phyloP scores from a whole-genome alignment of 2,888 invertebrate species.

The Caenorhabditis sp. region DNA sequence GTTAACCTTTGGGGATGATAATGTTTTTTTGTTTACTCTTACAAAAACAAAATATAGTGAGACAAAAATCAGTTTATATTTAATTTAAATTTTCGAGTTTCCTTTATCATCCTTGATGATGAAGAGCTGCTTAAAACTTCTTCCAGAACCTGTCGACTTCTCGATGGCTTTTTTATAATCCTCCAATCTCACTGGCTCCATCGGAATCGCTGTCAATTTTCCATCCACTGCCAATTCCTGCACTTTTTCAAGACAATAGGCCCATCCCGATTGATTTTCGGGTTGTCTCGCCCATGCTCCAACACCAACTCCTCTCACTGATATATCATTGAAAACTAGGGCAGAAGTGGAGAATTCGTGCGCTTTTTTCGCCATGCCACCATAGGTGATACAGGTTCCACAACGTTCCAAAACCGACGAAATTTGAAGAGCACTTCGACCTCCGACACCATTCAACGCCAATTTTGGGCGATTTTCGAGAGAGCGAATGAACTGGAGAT shows the following conservation, averaged over 20 bases:
- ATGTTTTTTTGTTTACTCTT: too few relatives aligned
- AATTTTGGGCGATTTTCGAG: constrained; percentile 78
- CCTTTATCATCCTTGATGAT: too few relatives aligned
- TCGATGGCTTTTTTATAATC: too few relatives aligned
- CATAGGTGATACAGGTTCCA: constrained; percentile 90
- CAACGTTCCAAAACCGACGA: constrained; percentile 79
- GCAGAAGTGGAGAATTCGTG: constrained; percentile 82
- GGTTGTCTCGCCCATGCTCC: constrained; percentile 83
- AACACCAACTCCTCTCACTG: constrained; percentile 76
- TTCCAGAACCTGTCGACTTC: too few relatives aligned
- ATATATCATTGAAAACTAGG: constrained; percentile 84
- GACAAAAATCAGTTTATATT: too few relatives aligned
- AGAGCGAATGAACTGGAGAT: constrained; percentile 34
- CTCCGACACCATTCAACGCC: constrained; percentile 92
- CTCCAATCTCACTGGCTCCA: too few relatives aligned
- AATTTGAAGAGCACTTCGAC: constrained; percentile 85
- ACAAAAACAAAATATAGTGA: too few relatives aligned
- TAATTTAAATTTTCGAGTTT: too few relatives aligned
- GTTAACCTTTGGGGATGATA: too few relatives aligned
- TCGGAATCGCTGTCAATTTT: constrained; percentile 48
- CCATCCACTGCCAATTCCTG: constrained; percentile 41
- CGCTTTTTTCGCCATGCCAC: constrained; percentile 89
- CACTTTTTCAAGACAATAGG: constrained; percentile 40
- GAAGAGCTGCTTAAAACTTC: too few relatives aligned
- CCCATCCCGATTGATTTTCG: constrained; percentile 50